Evolutionary conservation across 2,888 invertebrate genomes (phyloP).

Genomic region (Crepidodera aurea): DNA sequence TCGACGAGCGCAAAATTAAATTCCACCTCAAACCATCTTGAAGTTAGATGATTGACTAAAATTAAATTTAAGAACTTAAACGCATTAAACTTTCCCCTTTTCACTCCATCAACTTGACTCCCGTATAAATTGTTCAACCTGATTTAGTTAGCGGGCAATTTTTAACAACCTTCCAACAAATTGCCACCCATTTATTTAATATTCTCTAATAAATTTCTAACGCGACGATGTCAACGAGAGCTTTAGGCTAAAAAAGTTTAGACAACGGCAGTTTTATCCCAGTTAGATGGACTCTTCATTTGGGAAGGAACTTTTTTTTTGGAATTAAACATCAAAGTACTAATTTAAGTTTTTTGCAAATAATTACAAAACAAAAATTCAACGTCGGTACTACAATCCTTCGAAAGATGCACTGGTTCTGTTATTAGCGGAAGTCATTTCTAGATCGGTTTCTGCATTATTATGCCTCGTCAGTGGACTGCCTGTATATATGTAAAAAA

Average conservation of each 20-base stretch:
- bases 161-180: conserved; percentile 48
- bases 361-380: too few species aligned
- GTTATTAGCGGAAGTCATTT: too few species aligned
- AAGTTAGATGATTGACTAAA: conserved; percentile 62
- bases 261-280: not conserved
- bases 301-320: too few species aligned
- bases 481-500: too few species aligned
- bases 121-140: conserved; percentile 56
- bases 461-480: too few species aligned
- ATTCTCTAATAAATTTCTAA: conserved; percentile 37
- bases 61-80: conserved; percentile 63
- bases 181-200: conserved; percentile 41
- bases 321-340: too few species aligned
- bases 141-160: conserved; percentile 54
- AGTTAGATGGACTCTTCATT: too few species aligned
- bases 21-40: conserved; percentile 60
- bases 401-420: too few species aligned
- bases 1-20: conserved; percentile 60
- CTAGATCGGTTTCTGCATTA: too few species aligned
- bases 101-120: conserved; percentile 59
- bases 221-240: conserved; percentile 17
- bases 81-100: conserved; percentile 61
- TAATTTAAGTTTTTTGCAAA: too few species aligned
- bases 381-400: too few species aligned
- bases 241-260: not conserved